phyloP scores from a whole-genome alignment of 2,113 vertebrate species.

The Dipodomys spectabilis region DNA sequence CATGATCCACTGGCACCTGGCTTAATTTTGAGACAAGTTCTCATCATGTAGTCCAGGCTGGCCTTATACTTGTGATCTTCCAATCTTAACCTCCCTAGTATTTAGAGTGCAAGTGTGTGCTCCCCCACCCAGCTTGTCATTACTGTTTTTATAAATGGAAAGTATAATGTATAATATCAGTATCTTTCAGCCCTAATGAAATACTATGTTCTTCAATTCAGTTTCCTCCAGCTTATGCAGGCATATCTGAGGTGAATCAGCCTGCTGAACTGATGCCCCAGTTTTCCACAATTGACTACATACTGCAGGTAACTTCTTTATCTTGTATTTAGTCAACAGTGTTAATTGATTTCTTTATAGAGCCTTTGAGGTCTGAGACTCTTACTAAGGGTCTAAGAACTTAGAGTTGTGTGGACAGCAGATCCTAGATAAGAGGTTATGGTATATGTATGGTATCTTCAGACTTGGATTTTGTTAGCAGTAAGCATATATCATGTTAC shows the following conservation, averaged over 20 bases:
- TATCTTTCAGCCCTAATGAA: neutral
- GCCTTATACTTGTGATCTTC: no score
- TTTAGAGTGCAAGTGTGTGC: no score
- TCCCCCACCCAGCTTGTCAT: neutral
- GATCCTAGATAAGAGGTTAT: neutral
- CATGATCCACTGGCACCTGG: no score
- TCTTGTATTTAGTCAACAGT: neutral
- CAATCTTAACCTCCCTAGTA: no score
- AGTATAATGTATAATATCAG: neutral
- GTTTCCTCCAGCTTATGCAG: constrained; percentile 96
- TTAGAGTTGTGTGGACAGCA: neutral
- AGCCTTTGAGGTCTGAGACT: neutral
- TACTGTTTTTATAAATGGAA: neutral
- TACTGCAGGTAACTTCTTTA: constrained; percentile 93
- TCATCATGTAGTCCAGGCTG: no score
- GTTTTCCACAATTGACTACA: constrained; percentile 98
- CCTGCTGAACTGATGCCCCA: constrained; percentile 98
- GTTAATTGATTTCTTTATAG: constrained; percentile 47
- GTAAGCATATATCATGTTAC: neutral
- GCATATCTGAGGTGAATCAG: constrained; percentile 97
- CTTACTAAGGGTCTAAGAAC: neutral
- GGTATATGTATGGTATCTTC: neutral
- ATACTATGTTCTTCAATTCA: constrained; percentile 79
- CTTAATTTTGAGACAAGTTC: no score
- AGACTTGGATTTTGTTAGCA: neutral